Evolutionary conservation across 2,113 vertebrate genomes (phyloP), one percentile per base, ranked within the genome.

Genomic region (Dolichotis patagonum): DNA sequence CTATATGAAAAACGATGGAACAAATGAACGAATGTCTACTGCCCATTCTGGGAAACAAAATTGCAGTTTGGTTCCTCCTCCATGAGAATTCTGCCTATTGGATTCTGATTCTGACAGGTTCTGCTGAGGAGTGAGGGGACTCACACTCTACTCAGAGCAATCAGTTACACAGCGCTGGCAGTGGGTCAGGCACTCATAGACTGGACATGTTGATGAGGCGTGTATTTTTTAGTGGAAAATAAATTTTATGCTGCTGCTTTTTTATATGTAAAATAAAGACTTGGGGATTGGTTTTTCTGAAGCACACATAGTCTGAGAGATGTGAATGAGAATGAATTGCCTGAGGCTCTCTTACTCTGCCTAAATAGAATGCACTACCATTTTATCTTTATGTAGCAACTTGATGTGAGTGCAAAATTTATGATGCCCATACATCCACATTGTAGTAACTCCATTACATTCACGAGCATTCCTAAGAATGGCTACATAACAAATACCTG

Each of bases 41-140:
- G 5, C 22, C 10, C 41, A 9, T 89, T 80, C 28, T 71, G 62
- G 17, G 54, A 67, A 67, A 28, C 5, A 32, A 4, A 38, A 85
- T 0, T 30, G 46, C 73, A 28, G 13, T 11, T 65, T 60, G 5
- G 19, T 71, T 41, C 13, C 9, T 60, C 2, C 9, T 69, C 77
- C 65, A 35, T 49, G 49, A 81, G 4, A 19, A 19, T 11, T 32
- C 2, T n/a, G 38, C 35, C 38, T 19, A 0, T 0, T 41, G 32
- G 10, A 7, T 67, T 67, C 7, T 46, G 24, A 2, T 52, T 1
- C 12, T 54, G 13, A 20, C 24, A 22, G 7, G 5, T 77, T 77
- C 26, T 77, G 5, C 1, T 77, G 73, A 77, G 43, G 12, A 46
- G 46, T 7, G 20, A 73, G 19, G 10, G 6, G 2, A 43, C 2